A percentile compares a stretch with the other conserved stretches of the same genome.
Evolutionary conservation across 2,797 vertebrate genomes (phyloP).

Genomic region (Sphenopsis melanotis): DNA sequence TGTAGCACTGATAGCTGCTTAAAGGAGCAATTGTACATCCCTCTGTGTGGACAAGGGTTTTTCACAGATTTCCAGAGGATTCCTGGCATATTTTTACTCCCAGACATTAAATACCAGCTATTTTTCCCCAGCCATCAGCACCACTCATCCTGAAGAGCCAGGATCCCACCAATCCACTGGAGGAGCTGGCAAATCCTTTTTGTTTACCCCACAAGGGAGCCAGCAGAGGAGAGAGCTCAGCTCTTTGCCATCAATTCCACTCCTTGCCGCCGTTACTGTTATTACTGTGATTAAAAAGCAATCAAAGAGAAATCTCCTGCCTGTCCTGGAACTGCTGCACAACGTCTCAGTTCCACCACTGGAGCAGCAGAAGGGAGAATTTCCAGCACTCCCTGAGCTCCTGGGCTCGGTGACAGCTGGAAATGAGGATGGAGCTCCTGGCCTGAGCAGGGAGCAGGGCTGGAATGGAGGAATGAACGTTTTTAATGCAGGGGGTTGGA

Average conservation of each 20-base stretch:
- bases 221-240: not conserved
- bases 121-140: not conserved
- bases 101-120: not conserved
- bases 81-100: not conserved
- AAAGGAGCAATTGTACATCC: not conserved
- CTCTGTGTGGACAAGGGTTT: not conserved
- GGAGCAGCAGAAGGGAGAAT: not conserved
- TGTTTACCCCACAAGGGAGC: not conserved
- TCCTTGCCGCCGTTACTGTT: not conserved
- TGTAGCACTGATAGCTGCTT: not conserved
- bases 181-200: slow-evolving; percentile 40
- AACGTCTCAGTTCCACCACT: not conserved
- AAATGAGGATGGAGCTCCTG: not conserved
- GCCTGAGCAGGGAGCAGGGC: not conserved
- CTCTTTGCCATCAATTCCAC: slow-evolving; percentile 20
- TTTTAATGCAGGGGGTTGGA: not conserved
- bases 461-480: not conserved
- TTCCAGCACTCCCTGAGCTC: rapidly evolving
- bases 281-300: slow-evolving; percentile 66
- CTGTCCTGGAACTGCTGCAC: slow-evolving; percentile 15
- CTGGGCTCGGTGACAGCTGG: not conserved
- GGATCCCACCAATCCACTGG: not conserved
- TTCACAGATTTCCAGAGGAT: not conserved
- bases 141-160: not conserved
- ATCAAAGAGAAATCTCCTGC: slow-evolving; percentile 39